Evolutionary conservation across 1,140 invertebrate genomes (phyloP).

Genomic region (Vanessa tameamea): DNA sequence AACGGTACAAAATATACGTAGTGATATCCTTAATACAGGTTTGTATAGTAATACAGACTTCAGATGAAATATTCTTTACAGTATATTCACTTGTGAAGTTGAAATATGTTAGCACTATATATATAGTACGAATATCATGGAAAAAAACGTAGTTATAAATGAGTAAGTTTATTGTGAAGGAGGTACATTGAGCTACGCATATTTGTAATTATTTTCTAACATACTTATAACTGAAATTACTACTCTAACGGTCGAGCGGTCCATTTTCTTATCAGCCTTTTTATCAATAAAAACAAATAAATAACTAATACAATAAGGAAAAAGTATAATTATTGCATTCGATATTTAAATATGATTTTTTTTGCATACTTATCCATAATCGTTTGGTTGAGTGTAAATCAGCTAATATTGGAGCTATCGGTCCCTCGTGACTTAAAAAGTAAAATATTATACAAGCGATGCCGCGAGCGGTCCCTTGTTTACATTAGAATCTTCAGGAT

Average conservation of each 20-base stretch:
- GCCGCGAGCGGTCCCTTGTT: conserved; percentile 22
- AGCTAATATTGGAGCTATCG: conserved; percentile 22
- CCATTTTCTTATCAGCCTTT: too few relatives aligned
- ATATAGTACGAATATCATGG: too few relatives aligned
- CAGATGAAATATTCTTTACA: background rate
- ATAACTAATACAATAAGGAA: too few relatives aligned
- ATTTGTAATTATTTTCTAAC: too few relatives aligned
- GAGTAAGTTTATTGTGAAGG: background rate
- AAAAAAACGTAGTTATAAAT: background rate
- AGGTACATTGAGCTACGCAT: too few relatives aligned
- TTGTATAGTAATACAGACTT: background rate
- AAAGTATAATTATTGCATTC: too few relatives aligned
- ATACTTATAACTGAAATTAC: too few relatives aligned
- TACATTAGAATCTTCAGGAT: conserved; percentile 40
- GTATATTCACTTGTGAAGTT: too few relatives aligned
- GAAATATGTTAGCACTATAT: background rate
- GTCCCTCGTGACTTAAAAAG: conserved; percentile 9
- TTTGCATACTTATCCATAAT: background rate
- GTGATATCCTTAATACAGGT: background rate
- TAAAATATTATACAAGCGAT: conserved; percentile 26
- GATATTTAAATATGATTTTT: too few relatives aligned
- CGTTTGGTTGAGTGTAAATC: conserved; percentile 20
- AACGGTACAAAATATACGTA: too few relatives aligned
- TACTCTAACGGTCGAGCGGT: too few relatives aligned
- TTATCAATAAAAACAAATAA: too few relatives aligned